Base-by-base conservation (phyloP, 2,113 vertebrate genomes). In the Lophochroa leadbeateri region DNA sequence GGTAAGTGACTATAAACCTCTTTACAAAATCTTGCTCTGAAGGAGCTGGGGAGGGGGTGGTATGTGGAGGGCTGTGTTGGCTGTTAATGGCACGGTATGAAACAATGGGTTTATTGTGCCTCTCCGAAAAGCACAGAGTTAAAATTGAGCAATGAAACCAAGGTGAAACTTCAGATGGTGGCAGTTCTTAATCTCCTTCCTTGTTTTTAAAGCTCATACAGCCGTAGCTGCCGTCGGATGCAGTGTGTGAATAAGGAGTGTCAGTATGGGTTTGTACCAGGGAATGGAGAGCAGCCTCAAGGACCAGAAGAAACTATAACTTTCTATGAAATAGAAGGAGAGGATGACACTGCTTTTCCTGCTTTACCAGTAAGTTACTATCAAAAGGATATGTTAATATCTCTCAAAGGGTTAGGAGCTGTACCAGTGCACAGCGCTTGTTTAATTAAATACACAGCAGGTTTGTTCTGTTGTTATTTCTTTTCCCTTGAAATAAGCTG, bases 251-350 rank as follows among this genome's bases (percentile, higher is more conserved):
- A 96, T 92, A 99, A 99, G 85, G 98, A 98, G 35, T 98, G 98
- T 90, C 98, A 98, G 83, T 98, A 98, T 57, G 96, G 98, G 41
- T 98, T 98, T 80, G 86, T 95, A 33, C 84, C 98, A 1, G 98
- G 96, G 64, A 94, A 64, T 47, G 98, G 94, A 23, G 98, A 98
- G n/a, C 97, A 98, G 47, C 92, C 97, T 24, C 96, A 96, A 35
- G 98, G 97, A 33, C 88, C 98, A 61, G 98, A 98, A 88, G 98
- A 98, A 88, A 86, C 97, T 4, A 90, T 98, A 64, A 96, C 98
- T 35, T 99, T 98, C 92, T 99, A 98, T 96, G 98, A 98, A 81
- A 95, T 98, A 67, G 98, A 98, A 97, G 98, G 98, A 88, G 98
- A 98, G 4, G 93, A 98, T 50, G 98, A 98, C 5, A 7, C 96